A percentile compares a stretch with the other conserved stretches of the same genome.
Conservation (phyloP, 2,797 vertebrate species). For the Diglossa cyanea region DNA sequence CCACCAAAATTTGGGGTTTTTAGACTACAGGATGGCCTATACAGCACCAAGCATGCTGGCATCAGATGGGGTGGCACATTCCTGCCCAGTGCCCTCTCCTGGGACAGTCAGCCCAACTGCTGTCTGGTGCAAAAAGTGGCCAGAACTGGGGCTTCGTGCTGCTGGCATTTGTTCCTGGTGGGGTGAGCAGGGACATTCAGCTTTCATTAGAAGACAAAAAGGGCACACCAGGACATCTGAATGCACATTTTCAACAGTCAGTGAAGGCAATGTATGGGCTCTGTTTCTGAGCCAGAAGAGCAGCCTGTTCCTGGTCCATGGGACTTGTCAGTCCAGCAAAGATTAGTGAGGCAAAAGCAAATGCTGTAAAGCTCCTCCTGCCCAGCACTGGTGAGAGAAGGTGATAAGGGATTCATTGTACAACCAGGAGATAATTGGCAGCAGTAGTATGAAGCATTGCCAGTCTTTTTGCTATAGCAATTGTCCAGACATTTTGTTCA, state of each 20-base stretch:
- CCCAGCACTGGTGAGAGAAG: neutral
- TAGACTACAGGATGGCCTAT: neutral
- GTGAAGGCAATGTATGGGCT: neutral
- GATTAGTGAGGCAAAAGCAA: constrained; percentile 35
- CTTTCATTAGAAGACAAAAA: constrained; percentile 37
- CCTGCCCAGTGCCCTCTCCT: neutral
- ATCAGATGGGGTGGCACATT: neutral
- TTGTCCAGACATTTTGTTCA: neutral
- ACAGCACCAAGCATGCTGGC: neutral
- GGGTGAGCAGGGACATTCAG: neutral
- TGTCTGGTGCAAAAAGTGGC: neutral
- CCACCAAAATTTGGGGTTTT: neutral
- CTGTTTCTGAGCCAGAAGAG: constrained; percentile 36
- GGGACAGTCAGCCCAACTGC: neutral
- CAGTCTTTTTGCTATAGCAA: neutral
- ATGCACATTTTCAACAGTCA: constrained; percentile 1
- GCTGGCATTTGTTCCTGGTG: neutral
- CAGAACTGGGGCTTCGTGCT: neutral
- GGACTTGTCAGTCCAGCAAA: constrained; percentile 6
- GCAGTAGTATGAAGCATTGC: neutral
- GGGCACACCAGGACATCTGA: constrained; percentile 2
- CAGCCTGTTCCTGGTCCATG: neutral
- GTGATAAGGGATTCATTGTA: constrained; percentile 2
- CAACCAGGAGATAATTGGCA: neutral
- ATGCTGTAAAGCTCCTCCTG: neutral